Percentiles rank a stretch among this genome's conserved stretches.
These are phyloP conservation scores for Allophyes oxyacanthae DNA, from an alignment of 2,888 invertebrate species.

Conservation along the genomic window DNA sequence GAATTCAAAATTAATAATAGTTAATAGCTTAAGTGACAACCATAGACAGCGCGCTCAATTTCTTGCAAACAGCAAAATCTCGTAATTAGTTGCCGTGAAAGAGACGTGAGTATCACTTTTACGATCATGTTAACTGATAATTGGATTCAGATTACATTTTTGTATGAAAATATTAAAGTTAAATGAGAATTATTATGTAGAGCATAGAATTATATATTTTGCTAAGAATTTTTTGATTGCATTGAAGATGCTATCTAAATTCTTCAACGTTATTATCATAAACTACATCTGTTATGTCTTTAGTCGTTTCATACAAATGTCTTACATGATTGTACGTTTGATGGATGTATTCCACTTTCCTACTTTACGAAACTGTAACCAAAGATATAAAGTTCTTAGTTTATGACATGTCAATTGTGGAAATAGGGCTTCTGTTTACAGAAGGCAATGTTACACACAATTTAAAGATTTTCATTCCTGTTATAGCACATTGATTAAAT, in stretches of 20 bases:
- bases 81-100: conserved; percentile 22
- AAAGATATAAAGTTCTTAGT: no score
- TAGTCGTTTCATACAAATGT: neutral
- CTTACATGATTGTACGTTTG: conserved; percentile 11
- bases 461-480: no score
- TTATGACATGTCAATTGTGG: no score
- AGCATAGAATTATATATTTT: conserved; percentile 16
- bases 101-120: conserved; percentile 20
- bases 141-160: conserved; percentile 41
- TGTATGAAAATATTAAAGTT: conserved; percentile 29
- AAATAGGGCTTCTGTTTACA: no score
- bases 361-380: conserved; percentile 8
- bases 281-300: conserved; percentile 8
- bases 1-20: no score
- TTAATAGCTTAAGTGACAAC: conserved; percentile 12
- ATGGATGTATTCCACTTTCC: conserved; percentile 31
- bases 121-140: conserved; percentile 38
- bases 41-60: conserved; percentile 10
- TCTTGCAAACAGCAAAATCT: conserved; percentile 27
- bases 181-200: conserved; percentile 23
- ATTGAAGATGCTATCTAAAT: conserved; percentile 25
- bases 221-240: conserved; percentile 3
- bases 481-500: no score
- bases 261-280: conserved; percentile 24
- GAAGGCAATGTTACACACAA: no score